Conservation (phyloP, 2,797 vertebrate species). For the Sebastes goodei region DNA sequence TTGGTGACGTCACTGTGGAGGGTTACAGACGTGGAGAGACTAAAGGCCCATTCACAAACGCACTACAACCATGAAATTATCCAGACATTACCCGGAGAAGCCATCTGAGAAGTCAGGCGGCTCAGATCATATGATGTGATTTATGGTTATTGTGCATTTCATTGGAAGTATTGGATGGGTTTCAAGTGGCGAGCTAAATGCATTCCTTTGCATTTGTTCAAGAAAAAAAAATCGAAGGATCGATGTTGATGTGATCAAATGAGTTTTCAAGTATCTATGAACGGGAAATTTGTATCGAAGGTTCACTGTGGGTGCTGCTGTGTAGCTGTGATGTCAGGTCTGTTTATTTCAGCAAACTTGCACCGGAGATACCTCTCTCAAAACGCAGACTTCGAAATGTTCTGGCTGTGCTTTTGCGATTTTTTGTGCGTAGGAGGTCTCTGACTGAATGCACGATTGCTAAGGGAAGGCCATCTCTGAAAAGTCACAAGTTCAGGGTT, state of each 20-base stretch:
- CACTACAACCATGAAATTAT: background rate
- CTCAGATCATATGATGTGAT: background rate
- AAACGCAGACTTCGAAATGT: background rate
- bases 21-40: constrained; percentile 7
- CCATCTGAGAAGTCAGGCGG: background rate
- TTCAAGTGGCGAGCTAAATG: background rate
- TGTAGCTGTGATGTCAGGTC: background rate
- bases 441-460: background rate
- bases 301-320: background rate
- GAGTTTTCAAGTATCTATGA: background rate
- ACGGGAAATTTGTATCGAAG: background rate
- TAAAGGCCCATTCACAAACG: background rate
- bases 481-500: constrained; percentile 1
- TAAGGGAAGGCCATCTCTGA: background rate
- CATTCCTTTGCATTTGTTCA: background rate
- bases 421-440: background rate
- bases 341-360: background rate
- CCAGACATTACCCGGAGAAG: background rate
- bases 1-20: background rate
- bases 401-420: background rate
- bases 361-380: background rate
- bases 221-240: background rate
- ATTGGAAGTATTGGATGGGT: background rate
- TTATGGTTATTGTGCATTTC: background rate
- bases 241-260: background rate